A percentile compares a stretch with the other conserved stretches of the same genome.
Conservation (phyloP, 1,140 invertebrate genomes). For the Nasonia longicornis region DNA sequence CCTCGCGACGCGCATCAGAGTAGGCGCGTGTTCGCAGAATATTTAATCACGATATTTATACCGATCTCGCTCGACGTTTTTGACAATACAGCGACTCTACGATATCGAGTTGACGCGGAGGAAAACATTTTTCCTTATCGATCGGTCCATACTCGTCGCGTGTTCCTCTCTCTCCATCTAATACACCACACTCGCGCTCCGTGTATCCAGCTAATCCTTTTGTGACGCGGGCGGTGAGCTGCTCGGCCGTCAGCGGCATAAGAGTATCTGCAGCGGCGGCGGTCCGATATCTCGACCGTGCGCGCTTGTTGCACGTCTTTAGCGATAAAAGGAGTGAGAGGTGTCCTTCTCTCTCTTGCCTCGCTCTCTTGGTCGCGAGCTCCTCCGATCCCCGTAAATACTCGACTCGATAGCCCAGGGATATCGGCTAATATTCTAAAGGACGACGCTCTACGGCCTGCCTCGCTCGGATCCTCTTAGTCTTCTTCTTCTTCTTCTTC, state of each 20-base stretch:
- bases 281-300: background rate
- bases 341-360: background rate
- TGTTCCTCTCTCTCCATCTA: background rate
- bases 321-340: slow-evolving; percentile 20
- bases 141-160: background rate
- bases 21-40: background rate
- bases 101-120: too few relatives aligned
- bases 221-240: background rate
- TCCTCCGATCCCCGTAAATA: slow-evolving; percentile 56
- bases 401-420: slow-evolving; percentile 56
- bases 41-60: background rate
- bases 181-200: background rate
- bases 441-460: slow-evolving; percentile 39
- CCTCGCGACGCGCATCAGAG: too few relatives aligned
- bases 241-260: background rate
- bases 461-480: slow-evolving; percentile 44
- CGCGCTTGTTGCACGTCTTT: slow-evolving; percentile 10
- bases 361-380: background rate
- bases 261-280: background rate
- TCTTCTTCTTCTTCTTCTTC: background rate
- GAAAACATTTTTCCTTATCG: background rate
- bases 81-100: background rate
- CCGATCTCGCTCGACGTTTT: too few relatives aligned
- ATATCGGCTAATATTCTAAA: slow-evolving; percentile 61
- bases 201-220: background rate